phyloP scores from a whole-genome alignment of 2,113 vertebrate genomes.

The Acanthisitta chloris region DNA sequence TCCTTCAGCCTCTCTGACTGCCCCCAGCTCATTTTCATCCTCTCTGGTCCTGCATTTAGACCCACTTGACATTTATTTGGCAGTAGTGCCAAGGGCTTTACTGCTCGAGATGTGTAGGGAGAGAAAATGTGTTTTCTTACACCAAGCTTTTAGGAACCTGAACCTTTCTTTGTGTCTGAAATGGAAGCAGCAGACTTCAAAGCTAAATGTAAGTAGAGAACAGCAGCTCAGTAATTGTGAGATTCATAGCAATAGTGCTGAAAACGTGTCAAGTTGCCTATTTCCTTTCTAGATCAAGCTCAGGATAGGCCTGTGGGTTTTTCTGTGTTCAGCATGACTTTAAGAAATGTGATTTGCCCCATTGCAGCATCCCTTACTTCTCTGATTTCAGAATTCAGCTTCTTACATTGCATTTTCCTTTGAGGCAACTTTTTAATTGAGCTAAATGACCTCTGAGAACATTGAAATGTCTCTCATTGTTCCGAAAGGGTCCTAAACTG shows the following conservation, averaged over 20 bases:
- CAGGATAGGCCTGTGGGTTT: not conserved
- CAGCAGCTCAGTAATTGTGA: not conserved
- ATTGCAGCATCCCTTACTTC: not conserved
- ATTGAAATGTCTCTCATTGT: not conserved
- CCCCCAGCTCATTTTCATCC: not conserved
- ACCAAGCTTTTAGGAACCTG: not conserved
- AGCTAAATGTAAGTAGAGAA: not conserved
- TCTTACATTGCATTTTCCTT: not conserved
- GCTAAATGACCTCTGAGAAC: not conserved
- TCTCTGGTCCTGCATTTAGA: not conserved
- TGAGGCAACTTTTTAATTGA: slow-evolving; percentile 16
- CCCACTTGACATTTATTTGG: not conserved
- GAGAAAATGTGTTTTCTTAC: not conserved
- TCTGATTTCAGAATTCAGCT: not conserved
- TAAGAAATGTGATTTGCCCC: not conserved
- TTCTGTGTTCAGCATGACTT: not conserved
- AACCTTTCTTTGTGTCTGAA: not conserved
- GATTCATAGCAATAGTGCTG: not conserved
- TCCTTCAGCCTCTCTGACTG: not conserved
- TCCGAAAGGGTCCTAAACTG: not conserved
- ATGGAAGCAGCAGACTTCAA: not conserved
- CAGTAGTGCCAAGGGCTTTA: not conserved
- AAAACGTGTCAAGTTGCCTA: not conserved
- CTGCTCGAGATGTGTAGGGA: not conserved
- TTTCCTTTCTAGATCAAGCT: not conserved